Percentiles rank a stretch among this genome's conserved stretches.
Conservation (phyloP, 2,113 vertebrate species). For the Alethe castanea region DNA sequence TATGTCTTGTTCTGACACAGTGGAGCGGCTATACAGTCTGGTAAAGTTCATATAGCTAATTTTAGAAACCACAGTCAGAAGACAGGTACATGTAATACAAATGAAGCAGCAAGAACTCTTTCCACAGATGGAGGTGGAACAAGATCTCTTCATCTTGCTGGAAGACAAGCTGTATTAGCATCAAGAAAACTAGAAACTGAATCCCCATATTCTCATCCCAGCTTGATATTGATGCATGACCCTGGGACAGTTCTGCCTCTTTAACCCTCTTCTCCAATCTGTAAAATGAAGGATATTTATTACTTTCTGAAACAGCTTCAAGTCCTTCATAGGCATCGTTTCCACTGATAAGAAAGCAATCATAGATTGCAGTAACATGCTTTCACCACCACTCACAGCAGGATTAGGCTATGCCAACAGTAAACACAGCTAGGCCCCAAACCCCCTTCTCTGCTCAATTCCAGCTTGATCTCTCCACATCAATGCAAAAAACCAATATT, state of each 20-base stretch:
- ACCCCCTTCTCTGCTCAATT: not conserved
- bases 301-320: not conserved
- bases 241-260: not conserved
- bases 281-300: not conserved
- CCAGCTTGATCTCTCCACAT: not conserved
- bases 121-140: not conserved
- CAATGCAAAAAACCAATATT: not conserved
- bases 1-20: not conserved
- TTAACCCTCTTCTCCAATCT: not conserved
- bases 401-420: not conserved
- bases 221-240: not conserved
- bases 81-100: not conserved
- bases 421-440: not conserved
- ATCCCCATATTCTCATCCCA: not conserved
- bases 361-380: not conserved
- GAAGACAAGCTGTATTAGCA: not conserved
- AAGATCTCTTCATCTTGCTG: not conserved
- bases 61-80: not conserved
- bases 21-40: not conserved
- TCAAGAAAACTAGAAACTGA: not conserved
- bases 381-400: not conserved
- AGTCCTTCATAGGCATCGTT: not conserved
- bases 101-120: not conserved
- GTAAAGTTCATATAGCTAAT: not conserved
- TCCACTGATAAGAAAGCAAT: not conserved